A percentile compares a stretch with the other conserved stretches of the same genome.
phyloP scores from a whole-genome alignment of 2,888 invertebrate species.

The Agonopterix alstromeriana region DNA sequence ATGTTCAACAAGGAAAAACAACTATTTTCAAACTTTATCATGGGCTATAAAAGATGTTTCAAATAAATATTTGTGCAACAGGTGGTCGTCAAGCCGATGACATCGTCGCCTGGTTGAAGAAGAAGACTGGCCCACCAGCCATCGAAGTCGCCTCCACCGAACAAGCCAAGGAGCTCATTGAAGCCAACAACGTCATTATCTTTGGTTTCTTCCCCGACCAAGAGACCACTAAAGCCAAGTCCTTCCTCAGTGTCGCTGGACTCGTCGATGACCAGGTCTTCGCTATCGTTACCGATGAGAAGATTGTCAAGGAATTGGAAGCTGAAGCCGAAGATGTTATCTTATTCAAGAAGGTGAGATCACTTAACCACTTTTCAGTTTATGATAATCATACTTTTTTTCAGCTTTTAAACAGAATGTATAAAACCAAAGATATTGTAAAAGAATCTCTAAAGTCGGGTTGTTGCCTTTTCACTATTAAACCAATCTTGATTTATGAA shows the following conservation, averaged over 20 bases:
- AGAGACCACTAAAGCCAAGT: slow-evolving; percentile 87
- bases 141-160: slow-evolving; percentile 85
- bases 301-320: slow-evolving; percentile 87
- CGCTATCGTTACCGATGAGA: slow-evolving; percentile 88
- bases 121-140: slow-evolving; percentile 99
- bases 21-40: no score
- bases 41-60: no score
- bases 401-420: slow-evolving; percentile 3
- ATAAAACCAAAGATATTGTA: background rate
- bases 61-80: slow-evolving; percentile 25
- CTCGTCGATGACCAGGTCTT: slow-evolving; percentile 92
- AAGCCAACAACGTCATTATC: slow-evolving; percentile 87
- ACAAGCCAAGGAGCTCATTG: slow-evolving; percentile 89
- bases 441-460: background rate
- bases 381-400: slow-evolving; percentile 2
- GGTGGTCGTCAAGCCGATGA: slow-evolving; percentile 95
- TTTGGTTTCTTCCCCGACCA: slow-evolving; percentile 94
- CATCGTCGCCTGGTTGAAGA: slow-evolving; percentile 94
- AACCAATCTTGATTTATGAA: no score
- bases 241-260: slow-evolving; percentile 88
- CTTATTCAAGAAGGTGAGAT: slow-evolving; percentile 92
- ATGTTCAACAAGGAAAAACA: no score
- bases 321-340: slow-evolving; percentile 87
- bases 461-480: no score
- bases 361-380: background rate